Evolutionary conservation across 2,797 vertebrate genomes (phyloP).

Genomic region (Ambastaia sidthimunki): DNA sequence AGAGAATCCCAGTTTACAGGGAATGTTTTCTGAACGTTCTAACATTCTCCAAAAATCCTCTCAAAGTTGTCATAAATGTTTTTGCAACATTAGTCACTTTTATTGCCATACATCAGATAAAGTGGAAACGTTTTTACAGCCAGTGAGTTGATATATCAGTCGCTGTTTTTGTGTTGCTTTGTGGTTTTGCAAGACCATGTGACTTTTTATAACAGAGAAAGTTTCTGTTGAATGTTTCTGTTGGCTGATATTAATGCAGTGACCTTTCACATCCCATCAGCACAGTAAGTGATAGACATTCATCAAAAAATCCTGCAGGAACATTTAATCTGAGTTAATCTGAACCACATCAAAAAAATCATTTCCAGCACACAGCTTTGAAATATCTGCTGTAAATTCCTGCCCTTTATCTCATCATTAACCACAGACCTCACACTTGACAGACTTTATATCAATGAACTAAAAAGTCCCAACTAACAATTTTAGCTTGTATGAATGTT

Average conservation of each 20-base stretch:
- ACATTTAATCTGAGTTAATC: constrained; percentile 4
- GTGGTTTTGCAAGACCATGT: not conserved
- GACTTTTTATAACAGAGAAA: not conserved
- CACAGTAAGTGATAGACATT: not conserved
- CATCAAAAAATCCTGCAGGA: constrained; percentile 10
- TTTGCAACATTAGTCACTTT: too few species aligned
- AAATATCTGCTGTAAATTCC: not conserved
- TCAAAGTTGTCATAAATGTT: too few species aligned
- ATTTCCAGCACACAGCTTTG: not conserved
- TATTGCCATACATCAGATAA: too few species aligned
- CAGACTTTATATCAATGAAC: too few species aligned
- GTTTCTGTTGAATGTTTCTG: not conserved
- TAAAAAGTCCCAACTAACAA: too few species aligned
- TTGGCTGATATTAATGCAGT: not conserved
- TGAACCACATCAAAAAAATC: not conserved
- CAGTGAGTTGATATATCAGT: too few species aligned
- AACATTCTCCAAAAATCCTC: too few species aligned
- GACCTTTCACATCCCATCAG: constrained; percentile 33
- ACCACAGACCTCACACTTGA: not conserved
- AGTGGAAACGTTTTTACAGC: too few species aligned
- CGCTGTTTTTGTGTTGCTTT: not conserved
- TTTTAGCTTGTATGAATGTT: too few species aligned
- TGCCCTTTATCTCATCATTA: constrained; percentile 10
- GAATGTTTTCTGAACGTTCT: too few species aligned
- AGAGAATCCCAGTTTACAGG: too few species aligned